Evolutionary conservation across 2,113 vertebrate species (phyloP).

Genomic region (Myotis davidii): DNA sequence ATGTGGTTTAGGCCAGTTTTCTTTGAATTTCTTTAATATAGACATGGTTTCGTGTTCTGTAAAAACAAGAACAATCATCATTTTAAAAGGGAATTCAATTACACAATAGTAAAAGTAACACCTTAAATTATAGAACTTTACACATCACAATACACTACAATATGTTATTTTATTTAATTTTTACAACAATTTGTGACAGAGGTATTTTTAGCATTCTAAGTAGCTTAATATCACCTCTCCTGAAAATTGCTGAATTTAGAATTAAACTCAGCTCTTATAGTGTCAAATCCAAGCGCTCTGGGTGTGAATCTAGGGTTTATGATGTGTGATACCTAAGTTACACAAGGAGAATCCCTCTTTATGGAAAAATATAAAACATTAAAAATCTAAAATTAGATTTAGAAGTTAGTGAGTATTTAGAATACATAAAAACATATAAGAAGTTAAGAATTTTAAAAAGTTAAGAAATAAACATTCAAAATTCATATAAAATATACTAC

Average conservation of each 20-base stretch:
- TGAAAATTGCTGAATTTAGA: background rate
- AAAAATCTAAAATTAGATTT: background rate
- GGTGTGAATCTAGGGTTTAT: conserved; percentile 2
- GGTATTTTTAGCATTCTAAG: background rate
- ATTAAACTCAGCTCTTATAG: background rate
- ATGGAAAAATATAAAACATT: background rate
- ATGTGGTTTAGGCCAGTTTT: background rate
- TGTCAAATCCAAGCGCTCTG: background rate
- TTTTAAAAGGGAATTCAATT: conserved; percentile 25
- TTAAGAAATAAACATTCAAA: background rate
- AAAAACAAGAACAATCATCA: background rate
- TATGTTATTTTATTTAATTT: background rate
- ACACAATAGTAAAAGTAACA: background rate
- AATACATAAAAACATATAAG: background rate
- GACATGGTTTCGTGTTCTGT: background rate
- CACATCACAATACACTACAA: background rate
- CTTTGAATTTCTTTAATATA: background rate
- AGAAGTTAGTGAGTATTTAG: background rate
- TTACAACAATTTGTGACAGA: background rate
- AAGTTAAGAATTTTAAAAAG: background rate
- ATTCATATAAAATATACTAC: background rate
- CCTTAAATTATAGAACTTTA: background rate
- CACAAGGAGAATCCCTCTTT: background rate
- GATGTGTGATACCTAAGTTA: background rate
- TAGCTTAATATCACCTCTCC: background rate